phyloP scores from a whole-genome alignment of 2,797 vertebrate genomes.

The Euphonia xanthogaster region DNA sequence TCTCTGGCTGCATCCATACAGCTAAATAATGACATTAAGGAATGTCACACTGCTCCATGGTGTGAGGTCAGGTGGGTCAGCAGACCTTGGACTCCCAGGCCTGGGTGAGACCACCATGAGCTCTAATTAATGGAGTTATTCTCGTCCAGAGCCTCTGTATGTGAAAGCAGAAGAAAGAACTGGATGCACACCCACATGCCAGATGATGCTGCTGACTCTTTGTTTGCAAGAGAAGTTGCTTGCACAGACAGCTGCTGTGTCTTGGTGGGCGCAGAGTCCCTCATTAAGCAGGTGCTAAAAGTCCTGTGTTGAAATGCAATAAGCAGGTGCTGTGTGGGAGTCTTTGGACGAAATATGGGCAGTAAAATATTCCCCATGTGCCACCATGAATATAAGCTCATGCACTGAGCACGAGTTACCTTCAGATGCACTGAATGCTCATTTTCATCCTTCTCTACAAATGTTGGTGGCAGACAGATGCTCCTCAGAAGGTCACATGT shows the following conservation, averaged over 20 bases:
- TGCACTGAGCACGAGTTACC: background rate
- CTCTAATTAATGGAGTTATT: background rate
- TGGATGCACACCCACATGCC: rapidly evolving
- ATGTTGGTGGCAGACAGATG: background rate
- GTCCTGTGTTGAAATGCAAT: background rate
- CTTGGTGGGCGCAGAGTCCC: background rate
- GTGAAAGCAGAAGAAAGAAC: background rate
- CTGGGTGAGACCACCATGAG: background rate
- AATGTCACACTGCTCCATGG: rapidly evolving
- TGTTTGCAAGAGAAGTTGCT: rapidly evolving
- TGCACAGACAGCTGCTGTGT: background rate
- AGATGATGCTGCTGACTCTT: background rate
- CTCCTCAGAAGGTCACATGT: background rate
- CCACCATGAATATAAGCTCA: rapidly evolving
- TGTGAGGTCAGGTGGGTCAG: background rate
- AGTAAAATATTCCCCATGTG: background rate
- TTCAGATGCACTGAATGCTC: background rate
- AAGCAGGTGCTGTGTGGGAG: background rate
- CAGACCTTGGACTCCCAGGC: background rate
- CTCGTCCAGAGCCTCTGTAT: background rate
- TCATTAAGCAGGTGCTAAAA: background rate
- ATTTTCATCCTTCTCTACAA: background rate
- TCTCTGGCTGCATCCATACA: background rate
- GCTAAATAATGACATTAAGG: rapidly evolving
- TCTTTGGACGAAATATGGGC: background rate